A percentile compares a stretch with the other conserved stretches of the same genome.
Evolutionary conservation across 1,140 invertebrate species (phyloP).

Genomic region (Drosophila sp.): DNA sequence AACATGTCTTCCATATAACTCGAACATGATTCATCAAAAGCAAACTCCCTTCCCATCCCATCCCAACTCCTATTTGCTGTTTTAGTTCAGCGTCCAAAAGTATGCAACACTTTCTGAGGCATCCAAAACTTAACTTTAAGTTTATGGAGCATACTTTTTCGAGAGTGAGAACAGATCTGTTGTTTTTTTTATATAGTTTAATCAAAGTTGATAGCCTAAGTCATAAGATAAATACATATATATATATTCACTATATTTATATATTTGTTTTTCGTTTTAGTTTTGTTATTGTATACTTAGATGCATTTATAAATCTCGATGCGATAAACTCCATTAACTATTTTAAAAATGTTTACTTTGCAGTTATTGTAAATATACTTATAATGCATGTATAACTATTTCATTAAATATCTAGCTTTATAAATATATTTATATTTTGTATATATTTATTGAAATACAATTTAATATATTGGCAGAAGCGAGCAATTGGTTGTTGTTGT

Average conservation of each 20-base stretch:
- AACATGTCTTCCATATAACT: too few species aligned
- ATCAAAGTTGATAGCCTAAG: constrained; percentile 53
- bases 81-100: background rate
- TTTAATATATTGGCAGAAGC: constrained; percentile 79
- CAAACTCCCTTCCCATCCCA: background rate
- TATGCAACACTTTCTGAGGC: constrained; percentile 3
- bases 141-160: background rate
- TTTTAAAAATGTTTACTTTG: constrained; percentile 22
- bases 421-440: constrained; percentile 35
- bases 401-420: constrained; percentile 27
- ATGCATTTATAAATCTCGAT: constrained; percentile 52
- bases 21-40: too few species aligned
- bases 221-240: constrained; percentile 52
- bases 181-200: constrained; percentile 27
- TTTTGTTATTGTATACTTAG: background rate
- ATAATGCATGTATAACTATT: constrained; percentile 23
- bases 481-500: constrained; percentile 69
- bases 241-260: background rate
- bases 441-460: constrained; percentile 43
- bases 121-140: background rate
- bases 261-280: too few species aligned
- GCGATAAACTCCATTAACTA: constrained; percentile 32
- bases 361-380: constrained; percentile 46
- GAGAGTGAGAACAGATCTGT: background rate
- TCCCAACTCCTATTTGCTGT: background rate